Evolutionary conservation across 2,888 invertebrate genomes (phyloP), one percentile per base, ranked within the genome.

Genomic region (Sesia apiformis): DNA sequence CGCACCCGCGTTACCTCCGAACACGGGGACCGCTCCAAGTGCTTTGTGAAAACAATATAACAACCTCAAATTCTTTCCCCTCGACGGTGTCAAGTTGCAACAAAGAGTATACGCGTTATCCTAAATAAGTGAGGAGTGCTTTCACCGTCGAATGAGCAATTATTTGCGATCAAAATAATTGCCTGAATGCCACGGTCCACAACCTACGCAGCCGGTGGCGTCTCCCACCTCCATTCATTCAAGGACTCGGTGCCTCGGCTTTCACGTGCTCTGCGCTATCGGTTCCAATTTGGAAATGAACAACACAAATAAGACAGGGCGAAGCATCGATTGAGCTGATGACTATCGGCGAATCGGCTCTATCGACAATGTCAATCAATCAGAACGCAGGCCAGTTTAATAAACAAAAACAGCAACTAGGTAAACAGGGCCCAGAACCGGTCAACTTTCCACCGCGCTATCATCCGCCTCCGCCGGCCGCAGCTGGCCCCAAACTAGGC

Each of bases 401-500:
- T 75, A 89, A 89, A 76, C 84, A 85, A 74, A 88, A 86, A 73
- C 85, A 84, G 68, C 87, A 87, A 88, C 78, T 87, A 84, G 85
- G 87, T 78, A 88, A 87, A 85, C 88, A 85, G 78, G 87, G 82
- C 71, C 72, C 84, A 63, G 88, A 88, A 85, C 87, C 85, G 84
- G 87, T 87, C 84, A 84, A 81, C 84, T 88, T 87, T 83, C 94
- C 94, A 70, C 95, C 95, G 68, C 92, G 94, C 63, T 95, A 95
- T 84, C 95, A 95, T 77, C 94, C 95, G 68, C 93, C 93, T 60
- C 94, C 94, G 63, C 91, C 92, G 74, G 94, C 94, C 63, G 90
- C 91, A 57, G 82, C 85, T 63, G 90, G 90, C 61, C 90, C 91
- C 59, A 93, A 93, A 59, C 92, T 92, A 71, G 84, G 92, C 65